Evolutionary conservation across 2,888 invertebrate species (phyloP).

Genomic region (Epirrita christyi): DNA sequence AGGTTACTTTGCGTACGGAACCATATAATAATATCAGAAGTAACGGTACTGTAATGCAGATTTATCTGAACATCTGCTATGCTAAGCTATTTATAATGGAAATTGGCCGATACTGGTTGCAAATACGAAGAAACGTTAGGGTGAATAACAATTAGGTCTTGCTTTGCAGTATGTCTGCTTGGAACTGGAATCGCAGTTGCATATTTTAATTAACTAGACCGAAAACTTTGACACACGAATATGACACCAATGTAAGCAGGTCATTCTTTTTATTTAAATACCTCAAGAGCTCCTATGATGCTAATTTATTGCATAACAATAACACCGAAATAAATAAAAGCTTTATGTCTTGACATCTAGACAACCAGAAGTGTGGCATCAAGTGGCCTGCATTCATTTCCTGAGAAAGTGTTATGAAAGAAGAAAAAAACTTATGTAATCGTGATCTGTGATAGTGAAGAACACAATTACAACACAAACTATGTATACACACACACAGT

Average conservation of each 20-base stretch:
- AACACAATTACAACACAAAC: constrained; percentile 46
- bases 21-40: constrained; percentile 16
- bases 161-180: background rate
- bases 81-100: background rate
- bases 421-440: constrained; percentile 21
- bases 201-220: constrained; percentile 9
- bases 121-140: constrained; percentile 10
- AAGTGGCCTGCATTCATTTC: constrained; percentile 15
- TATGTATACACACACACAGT: constrained; percentile 47
- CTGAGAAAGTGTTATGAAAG: constrained; percentile 19
- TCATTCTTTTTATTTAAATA: background rate
- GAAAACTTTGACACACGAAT: constrained; percentile 2
- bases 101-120: constrained; percentile 8
- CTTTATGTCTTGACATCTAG: constrained; percentile 10
- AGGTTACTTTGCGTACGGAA: constrained; percentile 25
- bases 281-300: background rate
- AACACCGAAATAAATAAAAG: background rate
- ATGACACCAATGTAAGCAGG: background rate
- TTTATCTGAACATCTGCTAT: constrained; percentile 16
- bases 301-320: constrained; percentile 9
- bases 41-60: constrained; percentile 26
- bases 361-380: constrained; percentile 19
- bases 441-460: constrained; percentile 41
- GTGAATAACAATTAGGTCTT: constrained; percentile 15
- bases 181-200: constrained; percentile 9